Base-by-base conservation (phyloP, 2,888 invertebrate genomes). In the Timema cristinae region DNA sequence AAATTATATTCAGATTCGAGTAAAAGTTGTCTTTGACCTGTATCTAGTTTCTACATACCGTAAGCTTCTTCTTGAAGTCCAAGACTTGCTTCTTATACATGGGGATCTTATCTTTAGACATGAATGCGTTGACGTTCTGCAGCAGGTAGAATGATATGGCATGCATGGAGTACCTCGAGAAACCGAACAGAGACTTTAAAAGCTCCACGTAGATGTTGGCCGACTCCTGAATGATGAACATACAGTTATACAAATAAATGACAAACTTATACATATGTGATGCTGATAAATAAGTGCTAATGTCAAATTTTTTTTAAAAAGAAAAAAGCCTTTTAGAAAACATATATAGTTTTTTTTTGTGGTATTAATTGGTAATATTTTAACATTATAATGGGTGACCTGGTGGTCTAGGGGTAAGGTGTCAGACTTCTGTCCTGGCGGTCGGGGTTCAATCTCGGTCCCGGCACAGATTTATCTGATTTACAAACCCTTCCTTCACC, bases 121-220 rank as follows among this genome's bases (percentile, higher is more conserved):
- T 81, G 76, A 85, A 84, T 13, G 83, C 81, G 8, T 82, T 81
- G 7, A 81, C 82, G 66, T 80, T 78, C 51, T 80, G 77, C 32
- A 87, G 79, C 8, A 85, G 76, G 49, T 83, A 79, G 79, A 87
- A 87, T 32, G 84, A 79, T 6, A 87, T 79, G 50, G 82, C 84
- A 71, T 85, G 84, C 61, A 84, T 79, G 13, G 85, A 84, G 47
- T 85, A 82, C n/a, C 82, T 67, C 78, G 85, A 76, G 77, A 81
- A 68, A 80, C 85, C 74, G 78, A 1, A 78, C 5, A 70, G 5
- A 11, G 72, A 52, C 49, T 75, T 75, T 15, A 73, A 7, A 13
- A 74, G 2, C 66, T 75, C 75, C 8, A 71, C 15, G 50, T 68
- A 71, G 13, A 75, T 54, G 66, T 69, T 74, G 6, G 68, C 66